Evolutionary conservation across 2,888 invertebrate species (phyloP), one percentile per base, ranked within the genome.

Genomic region (Ceramica pisi): DNA sequence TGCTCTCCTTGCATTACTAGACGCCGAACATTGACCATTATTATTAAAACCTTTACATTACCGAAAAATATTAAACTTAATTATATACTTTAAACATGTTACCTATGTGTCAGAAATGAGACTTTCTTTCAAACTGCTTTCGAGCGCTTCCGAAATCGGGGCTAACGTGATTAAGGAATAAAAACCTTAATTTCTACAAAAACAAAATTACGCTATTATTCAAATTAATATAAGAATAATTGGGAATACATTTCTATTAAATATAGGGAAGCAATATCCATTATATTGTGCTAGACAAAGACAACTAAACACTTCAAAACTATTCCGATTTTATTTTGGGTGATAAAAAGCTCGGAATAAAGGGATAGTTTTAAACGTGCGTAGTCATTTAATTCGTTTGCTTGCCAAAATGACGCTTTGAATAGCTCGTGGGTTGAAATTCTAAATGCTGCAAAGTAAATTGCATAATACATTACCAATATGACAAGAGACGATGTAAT

Each of bases 1-100:
- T 89, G 87, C 89, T 87, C 87, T 91, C 86, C 90, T 88, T 88
- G 89, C 89, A 87, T 91, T 89, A 86, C 86, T 90, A 91, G 91
- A 92, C 89, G 91, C 91, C 91, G 84, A 89, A 91, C 90, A 91
- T 90, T 89, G 82, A 86, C 82, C 85, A 86, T 83, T 84, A 87
- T 83, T 83, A 85, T 81, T 77, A 80, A 83, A 86, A 89, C 81
- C 84, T 86, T 84, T 78, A 83, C 83, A 89, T 87, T 87, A 90
- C 83, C 83, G 85, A 87, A 84, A 83, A 87, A 86, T 83, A 89
- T 86, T 87, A 84, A 82, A 67, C 84, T 86, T 86, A 86, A 85
- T 38, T 64, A 79, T 83, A 80, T 80, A 80, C 68, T 71, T 79
- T 74, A 48, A 81, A 78, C 57, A 69, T 82, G 72, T 71, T 69